Base-by-base conservation (phyloP, 1,140 invertebrate genomes). In the Papilio xuthus region DNA sequence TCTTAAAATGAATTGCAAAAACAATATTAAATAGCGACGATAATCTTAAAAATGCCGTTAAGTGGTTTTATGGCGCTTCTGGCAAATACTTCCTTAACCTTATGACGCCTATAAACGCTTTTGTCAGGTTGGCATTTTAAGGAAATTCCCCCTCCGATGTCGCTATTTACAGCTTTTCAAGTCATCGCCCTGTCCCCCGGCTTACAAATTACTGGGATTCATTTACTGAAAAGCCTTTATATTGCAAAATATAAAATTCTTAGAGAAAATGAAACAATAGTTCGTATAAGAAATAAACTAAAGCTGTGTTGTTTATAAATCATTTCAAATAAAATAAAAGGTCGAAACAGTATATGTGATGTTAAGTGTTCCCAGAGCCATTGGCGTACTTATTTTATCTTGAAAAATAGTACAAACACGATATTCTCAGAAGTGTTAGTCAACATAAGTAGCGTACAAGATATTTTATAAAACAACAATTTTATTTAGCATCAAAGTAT, bases 191-290 rank as follows among this genome's bases (percentile, higher is more conserved):
- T 53, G 53, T 75, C 60, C 83, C 84, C 86, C 87, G 85, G 87
- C 89, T 92, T 89, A 89, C 84, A 90, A 92, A 92, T 92, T 91
- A 89, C 86, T 79, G 80, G 81, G 86, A 89, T 91, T 89, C 88
- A 88, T 90, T 87, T 86, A 86, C 78, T 86, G 88, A 90, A 92
- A 88, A 85, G 86, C 86, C 80, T 80, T 82, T 86, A 85, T 86
- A 92, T 89, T 88, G 88, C 92, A 87, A 85, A 85, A 67, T 67
- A 67, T 28, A 32, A 28, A 15, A 60, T 20, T 37, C 32, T 37
- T 7, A 37, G 26, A 56, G 53, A 18, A 28, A 26, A 28, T 63
- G 26, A 63, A 63, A 63, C 23, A 63, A 63, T 53, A 53, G 18
- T 53, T 53, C 26, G 26, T 12, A 32, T 18, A 18, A 28, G 60